A percentile compares a stretch with the other conserved stretches of the same genome.
These are phyloP conservation scores for Vicugna pacos DNA, from an alignment of 2,113 vertebrate genomes.

Conservation along the genomic window DNA sequence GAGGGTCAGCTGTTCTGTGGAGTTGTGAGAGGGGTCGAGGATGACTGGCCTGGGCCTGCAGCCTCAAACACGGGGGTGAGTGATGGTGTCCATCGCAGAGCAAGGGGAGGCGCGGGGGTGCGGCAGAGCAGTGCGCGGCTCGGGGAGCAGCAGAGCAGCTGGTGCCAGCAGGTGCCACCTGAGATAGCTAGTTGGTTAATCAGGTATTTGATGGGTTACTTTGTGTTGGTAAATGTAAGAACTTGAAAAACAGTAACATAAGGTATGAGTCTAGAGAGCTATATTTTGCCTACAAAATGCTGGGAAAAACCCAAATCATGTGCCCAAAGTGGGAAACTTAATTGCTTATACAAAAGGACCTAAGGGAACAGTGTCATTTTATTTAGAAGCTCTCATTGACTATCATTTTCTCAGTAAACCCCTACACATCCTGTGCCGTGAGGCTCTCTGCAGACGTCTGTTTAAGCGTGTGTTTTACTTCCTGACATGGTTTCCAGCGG, in stretches of 20 bases:
- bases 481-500: background rate
- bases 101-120: rapidly evolving
- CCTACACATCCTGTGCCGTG: background rate
- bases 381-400: background rate
- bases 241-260: background rate
- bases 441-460: background rate
- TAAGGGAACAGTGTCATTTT: background rate
- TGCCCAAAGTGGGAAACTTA: background rate
- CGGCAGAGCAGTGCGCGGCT: background rate
- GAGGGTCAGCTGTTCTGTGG: background rate
- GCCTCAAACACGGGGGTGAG: background rate
- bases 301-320: background rate
- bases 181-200: background rate
- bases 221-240: background rate
- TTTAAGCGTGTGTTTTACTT: background rate
- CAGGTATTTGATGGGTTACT: background rate
- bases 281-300: background rate
- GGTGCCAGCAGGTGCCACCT: background rate
- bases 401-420: background rate
- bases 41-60: background rate
- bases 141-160: background rate
- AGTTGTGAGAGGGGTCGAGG: background rate
- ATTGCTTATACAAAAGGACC: background rate
- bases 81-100: background rate
- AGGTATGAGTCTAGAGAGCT: background rate